A percentile compares a stretch with the other conserved stretches of the same genome.
Conservation (phyloP, 2,797 vertebrate genomes). For the Rhadinocentrus ornatus region DNA sequence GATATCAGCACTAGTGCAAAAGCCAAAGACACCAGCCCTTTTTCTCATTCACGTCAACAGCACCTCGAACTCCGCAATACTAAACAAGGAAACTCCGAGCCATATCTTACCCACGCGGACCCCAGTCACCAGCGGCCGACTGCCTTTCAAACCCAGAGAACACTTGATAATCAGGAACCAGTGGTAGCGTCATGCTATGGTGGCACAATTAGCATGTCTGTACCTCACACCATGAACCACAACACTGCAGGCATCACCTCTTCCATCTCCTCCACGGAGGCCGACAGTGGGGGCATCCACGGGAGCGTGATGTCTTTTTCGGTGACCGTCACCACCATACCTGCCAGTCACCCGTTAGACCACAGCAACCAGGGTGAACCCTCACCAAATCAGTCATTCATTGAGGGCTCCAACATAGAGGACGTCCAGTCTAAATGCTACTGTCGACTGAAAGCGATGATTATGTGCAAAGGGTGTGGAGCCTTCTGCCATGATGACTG, state of each 20-base stretch:
- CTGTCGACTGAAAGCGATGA: slow-evolving; percentile 98
- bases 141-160: slow-evolving; percentile 78
- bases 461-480: slow-evolving; percentile 98
- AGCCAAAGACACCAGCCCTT: slow-evolving; percentile 86
- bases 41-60: slow-evolving; percentile 80
- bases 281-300: slow-evolving; percentile 65
- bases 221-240: slow-evolving; percentile 84
- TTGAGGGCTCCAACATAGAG: slow-evolving; percentile 85
- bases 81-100: slow-evolving; percentile 80
- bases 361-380: slow-evolving; percentile 79
- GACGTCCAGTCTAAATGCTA: slow-evolving; percentile 94
- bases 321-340: slow-evolving; percentile 96
- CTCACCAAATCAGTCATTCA: slow-evolving; percentile 87
- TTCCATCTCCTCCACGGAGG: slow-evolving; percentile 55
- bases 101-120: slow-evolving; percentile 66
- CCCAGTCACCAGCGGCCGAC: slow-evolving; percentile 76
- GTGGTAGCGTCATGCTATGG: slow-evolving; percentile 85
- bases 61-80: slow-evolving; percentile 79
- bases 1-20: slow-evolving; percentile 61
- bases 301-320: slow-evolving; percentile 97
- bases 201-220: slow-evolving; percentile 92
- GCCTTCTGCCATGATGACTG: slow-evolving; percentile 99
- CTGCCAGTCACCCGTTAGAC: slow-evolving; percentile 83
- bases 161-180: slow-evolving; percentile 74
- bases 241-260: slow-evolving; percentile 66